These are phyloP conservation scores for Chelon auratus DNA, from an alignment of 2,797 vertebrate genomes.

Conservation along the genomic window DNA sequence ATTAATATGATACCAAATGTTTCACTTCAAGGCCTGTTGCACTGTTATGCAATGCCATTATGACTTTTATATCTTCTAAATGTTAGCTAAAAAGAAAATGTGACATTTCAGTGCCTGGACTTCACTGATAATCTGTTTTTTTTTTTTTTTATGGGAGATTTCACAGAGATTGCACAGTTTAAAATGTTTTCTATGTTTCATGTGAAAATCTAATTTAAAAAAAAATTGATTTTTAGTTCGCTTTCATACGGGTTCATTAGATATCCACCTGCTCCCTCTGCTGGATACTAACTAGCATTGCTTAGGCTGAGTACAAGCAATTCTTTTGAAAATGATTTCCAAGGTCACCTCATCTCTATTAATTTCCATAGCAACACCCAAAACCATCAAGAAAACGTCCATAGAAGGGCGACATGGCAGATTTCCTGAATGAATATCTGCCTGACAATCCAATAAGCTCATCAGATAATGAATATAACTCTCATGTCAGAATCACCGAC, in stretches of 20 bases:
- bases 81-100: neutral
- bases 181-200: neutral
- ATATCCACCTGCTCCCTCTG: slow-evolving; percentile 67
- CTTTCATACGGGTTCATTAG: slow-evolving; percentile 2
- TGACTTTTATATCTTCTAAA: neutral
- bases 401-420: neutral
- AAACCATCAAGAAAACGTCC: neutral
- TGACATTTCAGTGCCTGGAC: neutral
- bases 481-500: neutral
- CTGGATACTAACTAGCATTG: slow-evolving; percentile 45
- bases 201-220: neutral
- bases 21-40: slow-evolving; percentile 6
- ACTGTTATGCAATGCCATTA: slow-evolving; percentile 23
- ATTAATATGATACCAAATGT: slow-evolving; percentile 6
- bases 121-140: neutral
- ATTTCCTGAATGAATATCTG: neutral
- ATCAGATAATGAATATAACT: slow-evolving; percentile 2
- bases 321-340: neutral
- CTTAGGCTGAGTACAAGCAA: neutral
- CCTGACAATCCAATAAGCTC: neutral
- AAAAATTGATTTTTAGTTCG: neutral
- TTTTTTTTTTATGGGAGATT: neutral
- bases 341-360: neutral
- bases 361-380: neutral
- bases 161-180: neutral